Base-by-base conservation (phyloP, 2,888 invertebrate genomes). In the Stegana nigrithorax region DNA sequence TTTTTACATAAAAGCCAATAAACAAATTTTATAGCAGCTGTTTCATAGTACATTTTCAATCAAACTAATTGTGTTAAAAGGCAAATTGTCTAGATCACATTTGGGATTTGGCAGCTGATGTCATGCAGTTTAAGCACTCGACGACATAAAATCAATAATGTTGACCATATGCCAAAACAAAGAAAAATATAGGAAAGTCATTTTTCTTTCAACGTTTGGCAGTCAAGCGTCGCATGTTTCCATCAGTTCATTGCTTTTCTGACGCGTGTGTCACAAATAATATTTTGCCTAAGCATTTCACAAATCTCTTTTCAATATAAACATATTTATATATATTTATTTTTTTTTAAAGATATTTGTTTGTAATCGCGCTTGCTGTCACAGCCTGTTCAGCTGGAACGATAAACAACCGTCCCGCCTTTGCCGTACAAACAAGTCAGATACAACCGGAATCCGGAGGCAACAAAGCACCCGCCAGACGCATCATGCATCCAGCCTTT, bases 401-500 rank as follows among this genome's bases (percentile, higher is more conserved):
- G 6, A 58, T 81, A 10, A 77, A 78, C 62, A 73, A 79, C 64
- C 79, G 84, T 60, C 80, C 81, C 60, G 81, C 79, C 5, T 78
- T 82, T 64, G 81, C 82, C n/a, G 74, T 74, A 8, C 81, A 73
- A 69, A 73, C 80, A 64, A 70, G 72, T 60, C 75, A 78, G 62
- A 72, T 80, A 42, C 78, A 81, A 62, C 78, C 81, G 32, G 63
- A 73, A 25, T 63, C 59, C 50, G 71, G 68, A 47, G 64, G 64
- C 56, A 75, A 70, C 51, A 84, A 81, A 53, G 73, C 81, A 51
- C 71, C 84, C 23, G 81, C 72, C 17, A 69, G 81, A 70, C 77
- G 82, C 69, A 65, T 83, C 44, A 86, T 86, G 86, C 89, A 91
- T 73, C 86, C 91, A 64, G 93, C 92, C 3, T 94, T 94, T 81